Evolutionary conservation across 2,888 invertebrate genomes (phyloP).

Genomic region (Hybos culiciformis): DNA sequence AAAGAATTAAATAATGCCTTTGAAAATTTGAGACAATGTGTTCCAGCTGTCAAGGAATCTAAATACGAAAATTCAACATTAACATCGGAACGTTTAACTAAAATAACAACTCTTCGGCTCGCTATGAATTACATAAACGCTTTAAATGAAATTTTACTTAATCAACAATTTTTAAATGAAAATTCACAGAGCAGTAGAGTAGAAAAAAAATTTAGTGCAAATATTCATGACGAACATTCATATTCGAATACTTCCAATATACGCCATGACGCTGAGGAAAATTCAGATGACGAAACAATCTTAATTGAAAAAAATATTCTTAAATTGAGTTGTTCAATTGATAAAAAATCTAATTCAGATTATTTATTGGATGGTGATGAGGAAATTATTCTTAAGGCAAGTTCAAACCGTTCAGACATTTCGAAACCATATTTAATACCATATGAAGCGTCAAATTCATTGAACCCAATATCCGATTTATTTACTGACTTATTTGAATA

Average conservation of each 20-base stretch:
- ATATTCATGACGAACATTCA: background rate
- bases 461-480: constrained; percentile 14
- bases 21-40: constrained; percentile 61
- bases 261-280: too few relatives aligned
- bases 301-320: too few relatives aligned
- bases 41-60: constrained; percentile 39
- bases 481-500: constrained; percentile 14
- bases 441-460: background rate
- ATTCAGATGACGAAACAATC: background rate
- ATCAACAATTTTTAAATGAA: constrained; percentile 33
- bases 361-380: too few relatives aligned
- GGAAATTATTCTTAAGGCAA: too few relatives aligned
- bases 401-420: background rate
- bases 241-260: too few relatives aligned
- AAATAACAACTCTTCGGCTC: constrained; percentile 73
- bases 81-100: constrained; percentile 69
- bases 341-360: too few relatives aligned
- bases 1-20: constrained; percentile 82
- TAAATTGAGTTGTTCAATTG: too few relatives aligned
- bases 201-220: background rate
- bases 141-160: constrained; percentile 47
- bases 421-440: constrained; percentile 13
- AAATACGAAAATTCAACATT: constrained; percentile 20
- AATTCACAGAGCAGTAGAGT: constrained; percentile 11
- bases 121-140: constrained; percentile 80